These are phyloP conservation scores for Phthorimaea operculella DNA, from an alignment of 1,140 invertebrate genomes.

Conservation along the genomic window DNA sequence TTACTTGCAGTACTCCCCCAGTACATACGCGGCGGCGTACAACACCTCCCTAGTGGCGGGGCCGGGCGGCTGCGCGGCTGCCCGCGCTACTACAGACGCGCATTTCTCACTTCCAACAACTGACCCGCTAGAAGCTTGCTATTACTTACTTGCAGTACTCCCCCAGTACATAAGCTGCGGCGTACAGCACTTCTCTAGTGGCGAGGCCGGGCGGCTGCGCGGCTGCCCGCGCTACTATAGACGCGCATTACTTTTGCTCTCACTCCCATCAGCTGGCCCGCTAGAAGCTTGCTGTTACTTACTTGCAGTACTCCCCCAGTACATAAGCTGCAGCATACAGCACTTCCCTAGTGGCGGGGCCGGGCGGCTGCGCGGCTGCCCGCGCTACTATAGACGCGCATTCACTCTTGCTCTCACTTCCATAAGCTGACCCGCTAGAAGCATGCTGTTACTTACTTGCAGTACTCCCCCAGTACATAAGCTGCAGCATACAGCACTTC, in stretches of 20 bases:
- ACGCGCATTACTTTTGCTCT: no score
- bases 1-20: constrained; percentile 96
- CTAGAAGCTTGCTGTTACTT: no score
- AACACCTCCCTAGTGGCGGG: no score
- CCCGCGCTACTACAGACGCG: no score
- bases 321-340: constrained; percentile 97
- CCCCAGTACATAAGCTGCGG: constrained; percentile 98
- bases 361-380: constrained; percentile 62
- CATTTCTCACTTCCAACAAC: no score
- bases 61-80: no score
- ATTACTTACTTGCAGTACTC: no score
- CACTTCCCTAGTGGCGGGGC: constrained; percentile 73
- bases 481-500: constrained; percentile 90
- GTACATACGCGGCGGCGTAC: no score
- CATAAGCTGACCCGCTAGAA: constrained; percentile 94
- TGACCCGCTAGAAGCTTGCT: no score
- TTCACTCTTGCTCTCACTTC: constrained; percentile 97
- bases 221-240: no score
- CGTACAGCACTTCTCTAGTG: constrained; percentile 79
- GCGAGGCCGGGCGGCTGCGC: no score
- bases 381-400: constrained; percentile 57
- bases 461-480: constrained; percentile 99
- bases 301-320: constrained; percentile 96
- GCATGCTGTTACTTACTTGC: constrained; percentile 79
- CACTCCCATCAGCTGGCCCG: no score